Conservation (phyloP, 2,888 invertebrate species). For the Lamellibrachia satsuma region DNA sequence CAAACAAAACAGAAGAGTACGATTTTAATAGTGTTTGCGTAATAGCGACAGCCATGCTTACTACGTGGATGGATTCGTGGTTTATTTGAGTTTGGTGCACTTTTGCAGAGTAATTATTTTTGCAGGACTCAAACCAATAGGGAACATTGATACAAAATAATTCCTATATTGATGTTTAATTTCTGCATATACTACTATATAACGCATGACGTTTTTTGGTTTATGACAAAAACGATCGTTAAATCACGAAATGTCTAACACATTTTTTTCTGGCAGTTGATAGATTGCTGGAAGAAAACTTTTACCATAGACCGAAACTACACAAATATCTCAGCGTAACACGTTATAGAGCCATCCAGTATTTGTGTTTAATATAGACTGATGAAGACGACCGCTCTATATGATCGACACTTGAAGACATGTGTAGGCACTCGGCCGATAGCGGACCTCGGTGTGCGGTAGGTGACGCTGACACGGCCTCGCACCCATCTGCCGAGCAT, state of each 20-base stretch:
- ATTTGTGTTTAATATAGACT: neutral
- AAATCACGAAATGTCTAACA: neutral
- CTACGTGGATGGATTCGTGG: neutral
- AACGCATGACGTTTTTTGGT: no score
- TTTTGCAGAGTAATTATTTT: neutral
- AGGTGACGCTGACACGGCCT: neutral
- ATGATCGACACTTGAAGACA: neutral
- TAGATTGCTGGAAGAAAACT: neutral
- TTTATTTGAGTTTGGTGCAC: neutral
- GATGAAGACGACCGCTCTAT: neutral
- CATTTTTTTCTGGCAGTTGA: neutral
- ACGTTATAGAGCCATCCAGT: neutral
- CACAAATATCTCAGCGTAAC: neutral
- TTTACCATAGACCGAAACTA: neutral
- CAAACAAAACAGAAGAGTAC: no score
- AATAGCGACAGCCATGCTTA: neutral
- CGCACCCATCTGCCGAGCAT: neutral
- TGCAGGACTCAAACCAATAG: neutral
- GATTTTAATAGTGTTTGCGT: no score
- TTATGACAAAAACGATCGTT: no score
- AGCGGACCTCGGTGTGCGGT: neutral
- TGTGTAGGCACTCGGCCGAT: neutral
- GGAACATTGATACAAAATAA: neutral
- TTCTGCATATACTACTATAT: no score
- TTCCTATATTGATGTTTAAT: no score